Percentiles rank a stretch among this genome's conserved stretches.
These are phyloP conservation scores for Dascyllus trimaculatus DNA, from an alignment of 2,113 vertebrate genomes.

Conservation along the genomic window DNA sequence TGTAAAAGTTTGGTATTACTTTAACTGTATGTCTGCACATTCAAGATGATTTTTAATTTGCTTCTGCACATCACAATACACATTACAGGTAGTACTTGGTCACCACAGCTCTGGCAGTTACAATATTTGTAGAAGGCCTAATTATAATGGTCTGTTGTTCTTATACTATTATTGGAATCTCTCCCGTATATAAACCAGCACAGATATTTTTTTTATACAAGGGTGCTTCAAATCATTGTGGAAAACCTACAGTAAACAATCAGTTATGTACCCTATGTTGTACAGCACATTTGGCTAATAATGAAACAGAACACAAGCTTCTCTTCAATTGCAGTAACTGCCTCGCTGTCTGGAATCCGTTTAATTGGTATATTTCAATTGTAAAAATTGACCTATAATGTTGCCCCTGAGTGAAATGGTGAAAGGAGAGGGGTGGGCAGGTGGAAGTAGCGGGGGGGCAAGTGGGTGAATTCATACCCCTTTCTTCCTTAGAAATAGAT, in stretches of 20 bases:
- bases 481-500: slow-evolving; percentile 76
- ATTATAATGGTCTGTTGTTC: slow-evolving; percentile 38
- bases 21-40: slow-evolving; percentile 55
- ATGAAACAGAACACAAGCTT: background rate
- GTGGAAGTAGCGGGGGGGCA: slow-evolving; percentile 23
- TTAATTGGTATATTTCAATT: slow-evolving; percentile 58
- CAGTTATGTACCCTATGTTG: slow-evolving; percentile 1
- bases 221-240: slow-evolving; percentile 3
- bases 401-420: slow-evolving; percentile 31
- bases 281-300: background rate
- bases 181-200: background rate
- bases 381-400: slow-evolving; percentile 52
- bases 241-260: background rate
- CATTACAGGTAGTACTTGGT: background rate
- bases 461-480: slow-evolving; percentile 55
- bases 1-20: slow-evolving; percentile 48
- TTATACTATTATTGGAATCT: background rate
- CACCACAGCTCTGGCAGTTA: background rate
- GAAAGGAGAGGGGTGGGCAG: slow-evolving; percentile 29
- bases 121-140: slow-evolving; percentile 13
- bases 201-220: background rate
- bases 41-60: slow-evolving; percentile 49
- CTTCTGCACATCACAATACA: slow-evolving; percentile 9
- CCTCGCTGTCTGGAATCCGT: slow-evolving; percentile 15
- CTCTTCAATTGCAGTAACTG: slow-evolving; percentile 17